Evolutionary conservation across 2,113 vertebrate species (phyloP).

Genomic region (Notothenia rossii): DNA sequence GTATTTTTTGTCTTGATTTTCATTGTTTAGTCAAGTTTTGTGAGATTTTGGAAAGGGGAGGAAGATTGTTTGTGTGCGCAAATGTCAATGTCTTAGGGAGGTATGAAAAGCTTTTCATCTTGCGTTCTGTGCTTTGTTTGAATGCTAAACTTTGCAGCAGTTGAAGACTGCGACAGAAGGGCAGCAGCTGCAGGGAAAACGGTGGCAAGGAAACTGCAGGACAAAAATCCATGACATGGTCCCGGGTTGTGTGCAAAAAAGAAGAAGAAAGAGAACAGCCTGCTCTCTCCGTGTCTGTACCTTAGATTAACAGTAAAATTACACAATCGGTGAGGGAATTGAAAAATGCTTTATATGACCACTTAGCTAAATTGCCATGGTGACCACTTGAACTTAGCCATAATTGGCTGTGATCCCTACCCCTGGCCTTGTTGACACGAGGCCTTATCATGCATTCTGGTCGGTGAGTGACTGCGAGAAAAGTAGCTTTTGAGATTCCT

Average conservation of each 20-base stretch:
- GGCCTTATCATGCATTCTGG: slow-evolving; percentile 90
- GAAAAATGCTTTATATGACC: slow-evolving; percentile 91
- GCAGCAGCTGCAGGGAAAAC: slow-evolving; percentile 68
- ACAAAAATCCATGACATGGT: slow-evolving; percentile 60
- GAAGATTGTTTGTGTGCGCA: slow-evolving; percentile 63
- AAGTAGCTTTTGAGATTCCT: slow-evolving; percentile 85
- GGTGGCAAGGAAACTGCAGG: slow-evolving; percentile 55
- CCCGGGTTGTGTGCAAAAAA: not conserved
- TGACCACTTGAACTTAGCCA: slow-evolving; percentile 86
- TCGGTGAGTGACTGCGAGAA: slow-evolving; percentile 88
- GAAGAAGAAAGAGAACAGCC: not conserved
- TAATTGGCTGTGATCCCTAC: slow-evolving; percentile 90
- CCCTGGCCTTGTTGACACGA: slow-evolving; percentile 89
- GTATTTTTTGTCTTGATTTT: slow-evolving; percentile 51
- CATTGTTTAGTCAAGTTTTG: slow-evolving; percentile 57
- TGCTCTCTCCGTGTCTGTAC: slow-evolving; percentile 49
- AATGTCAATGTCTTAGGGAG: slow-evolving; percentile 64
- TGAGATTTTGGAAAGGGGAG: slow-evolving; percentile 37
- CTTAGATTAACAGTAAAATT: slow-evolving; percentile 86
- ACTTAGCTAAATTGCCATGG: slow-evolving; percentile 88
- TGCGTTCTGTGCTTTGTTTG: slow-evolving; percentile 72
- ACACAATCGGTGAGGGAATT: slow-evolving; percentile 83
- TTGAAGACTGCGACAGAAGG: slow-evolving; percentile 72
- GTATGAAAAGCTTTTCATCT: slow-evolving; percentile 73
- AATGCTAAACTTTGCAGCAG: slow-evolving; percentile 72